phyloP scores from a whole-genome alignment of 2,888 invertebrate genomes.

The Acleris cristana region DNA sequence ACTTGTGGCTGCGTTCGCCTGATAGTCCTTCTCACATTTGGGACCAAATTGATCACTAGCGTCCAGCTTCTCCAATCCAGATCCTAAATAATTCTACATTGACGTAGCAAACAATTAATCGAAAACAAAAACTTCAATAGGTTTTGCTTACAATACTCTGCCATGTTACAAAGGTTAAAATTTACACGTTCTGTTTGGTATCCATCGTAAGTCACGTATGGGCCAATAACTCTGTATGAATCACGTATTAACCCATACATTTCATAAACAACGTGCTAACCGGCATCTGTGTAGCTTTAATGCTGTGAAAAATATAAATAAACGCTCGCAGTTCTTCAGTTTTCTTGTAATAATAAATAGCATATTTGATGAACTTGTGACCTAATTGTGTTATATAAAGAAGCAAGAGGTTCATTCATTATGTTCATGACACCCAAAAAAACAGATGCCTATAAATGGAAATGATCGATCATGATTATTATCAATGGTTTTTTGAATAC shows the following conservation, averaged over 20 bases:
- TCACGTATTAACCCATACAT: constrained; percentile 34
- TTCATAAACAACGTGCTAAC: constrained; percentile 33
- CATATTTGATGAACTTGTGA: too few relatives aligned
- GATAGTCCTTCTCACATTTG: constrained; percentile 31
- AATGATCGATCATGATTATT: too few relatives aligned
- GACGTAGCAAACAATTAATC: constrained; percentile 9
- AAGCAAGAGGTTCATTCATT: too few relatives aligned
- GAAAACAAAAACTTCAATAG: constrained; percentile 43
- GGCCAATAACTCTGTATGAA: constrained; percentile 43
- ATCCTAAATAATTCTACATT: constrained; percentile 14
- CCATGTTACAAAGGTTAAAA: constrained; percentile 52
- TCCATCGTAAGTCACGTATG: constrained; percentile 52
- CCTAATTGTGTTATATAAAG: too few relatives aligned
- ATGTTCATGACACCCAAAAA: too few relatives aligned
- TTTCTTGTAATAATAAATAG: neutral
- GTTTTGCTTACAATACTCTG: constrained; percentile 53
- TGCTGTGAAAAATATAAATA: neutral
- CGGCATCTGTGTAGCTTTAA: constrained; percentile 22
- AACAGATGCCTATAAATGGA: too few relatives aligned
- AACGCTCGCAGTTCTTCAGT: neutral
- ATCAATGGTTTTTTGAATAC: too few relatives aligned
- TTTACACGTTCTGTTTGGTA: constrained; percentile 41
- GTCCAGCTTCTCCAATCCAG: constrained; percentile 19
- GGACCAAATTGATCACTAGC: constrained; percentile 8
- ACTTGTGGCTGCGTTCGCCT: constrained; percentile 53